These are phyloP conservation scores for Zophobas atratus DNA, from an alignment of 1,140 invertebrate genomes.

Conservation along the genomic window DNA sequence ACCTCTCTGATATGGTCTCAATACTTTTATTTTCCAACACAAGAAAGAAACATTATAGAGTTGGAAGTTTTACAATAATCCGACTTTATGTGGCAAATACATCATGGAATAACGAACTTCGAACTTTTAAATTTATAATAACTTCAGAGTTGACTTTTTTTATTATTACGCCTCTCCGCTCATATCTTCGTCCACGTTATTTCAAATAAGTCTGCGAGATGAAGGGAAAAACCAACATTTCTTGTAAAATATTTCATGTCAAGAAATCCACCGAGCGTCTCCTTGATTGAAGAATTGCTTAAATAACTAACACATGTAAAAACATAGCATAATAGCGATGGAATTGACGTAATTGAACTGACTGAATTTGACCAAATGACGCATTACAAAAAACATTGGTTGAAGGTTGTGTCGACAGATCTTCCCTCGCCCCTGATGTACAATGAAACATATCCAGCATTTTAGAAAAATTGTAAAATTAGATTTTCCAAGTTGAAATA, in stretches of 20 bases:
- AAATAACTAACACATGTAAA: too few relatives aligned
- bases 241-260: neutral
- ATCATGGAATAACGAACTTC: conserved; percentile 54
- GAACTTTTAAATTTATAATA: conserved; percentile 60
- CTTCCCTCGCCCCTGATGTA: too few relatives aligned
- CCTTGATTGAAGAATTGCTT: too few relatives aligned
- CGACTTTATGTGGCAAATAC: conserved; percentile 55
- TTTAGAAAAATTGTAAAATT: too few relatives aligned
- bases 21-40: conserved; percentile 17
- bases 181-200: conserved; percentile 59
- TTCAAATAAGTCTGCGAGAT: conserved; percentile 54
- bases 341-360: too few relatives aligned
- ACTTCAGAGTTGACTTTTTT: conserved; percentile 53
- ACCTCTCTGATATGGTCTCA: conserved; percentile 13
- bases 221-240: conserved; percentile 49
- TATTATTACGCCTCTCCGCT: conserved; percentile 60
- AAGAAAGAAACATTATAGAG: conserved; percentile 49
- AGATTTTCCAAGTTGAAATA: too few relatives aligned
- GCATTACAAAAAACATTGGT: too few relatives aligned
- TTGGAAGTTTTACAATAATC: conserved; percentile 58
- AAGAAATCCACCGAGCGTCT: too few relatives aligned
- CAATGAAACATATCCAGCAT: too few relatives aligned
- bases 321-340: too few relatives aligned
- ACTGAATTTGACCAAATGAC: too few relatives aligned
- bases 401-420: too few relatives aligned